Evolutionary conservation across 1,140 invertebrate genomes (phyloP).

Genomic region (Andricus grossulariae): DNA sequence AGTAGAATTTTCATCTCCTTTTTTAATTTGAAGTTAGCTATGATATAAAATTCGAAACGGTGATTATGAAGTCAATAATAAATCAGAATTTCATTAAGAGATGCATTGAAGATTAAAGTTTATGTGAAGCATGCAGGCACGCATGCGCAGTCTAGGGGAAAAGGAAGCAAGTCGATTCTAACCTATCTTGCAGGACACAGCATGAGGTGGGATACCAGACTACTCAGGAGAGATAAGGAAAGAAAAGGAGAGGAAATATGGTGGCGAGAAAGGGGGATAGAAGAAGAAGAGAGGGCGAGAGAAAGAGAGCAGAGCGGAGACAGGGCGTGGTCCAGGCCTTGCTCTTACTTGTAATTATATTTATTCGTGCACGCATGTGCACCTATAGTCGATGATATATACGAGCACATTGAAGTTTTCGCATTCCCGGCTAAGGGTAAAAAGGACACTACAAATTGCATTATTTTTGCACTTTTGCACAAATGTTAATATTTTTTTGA

Average conservation of each 20-base stretch:
- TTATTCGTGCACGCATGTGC: slow-evolving; percentile 66
- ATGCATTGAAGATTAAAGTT: background rate
- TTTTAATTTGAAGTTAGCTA: background rate
- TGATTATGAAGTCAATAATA: background rate
- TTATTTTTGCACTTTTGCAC: slow-evolving; percentile 19
- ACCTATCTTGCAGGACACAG: slow-evolving; percentile 61
- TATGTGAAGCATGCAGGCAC: slow-evolving; percentile 15
- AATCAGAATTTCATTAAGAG: slow-evolving; percentile 28
- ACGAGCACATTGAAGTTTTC: slow-evolving; percentile 62
- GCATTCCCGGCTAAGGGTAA: slow-evolving; percentile 48
- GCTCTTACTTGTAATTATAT: slow-evolving; percentile 74
- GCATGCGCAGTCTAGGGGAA: slow-evolving; percentile 46
- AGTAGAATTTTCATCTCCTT: too few relatives aligned
- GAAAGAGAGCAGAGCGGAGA: slow-evolving; percentile 67
- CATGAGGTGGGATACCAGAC: slow-evolving; percentile 52
- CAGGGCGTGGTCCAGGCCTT: slow-evolving; percentile 75
- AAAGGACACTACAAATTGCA: slow-evolving; percentile 9
- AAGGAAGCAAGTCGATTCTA: slow-evolving; percentile 63
- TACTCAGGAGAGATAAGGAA: slow-evolving; percentile 35
- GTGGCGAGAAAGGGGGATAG: slow-evolving; percentile 43
- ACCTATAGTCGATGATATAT: slow-evolving; percentile 67
- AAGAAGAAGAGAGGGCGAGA: slow-evolving; percentile 48
- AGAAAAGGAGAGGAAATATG: slow-evolving; percentile 44
- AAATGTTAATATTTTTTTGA: slow-evolving; percentile 9
- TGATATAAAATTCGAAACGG: slow-evolving; percentile 15